Base-by-base conservation (phyloP, 92 coral and sea anemone species). In the Phymanthus crucifer region DNA sequence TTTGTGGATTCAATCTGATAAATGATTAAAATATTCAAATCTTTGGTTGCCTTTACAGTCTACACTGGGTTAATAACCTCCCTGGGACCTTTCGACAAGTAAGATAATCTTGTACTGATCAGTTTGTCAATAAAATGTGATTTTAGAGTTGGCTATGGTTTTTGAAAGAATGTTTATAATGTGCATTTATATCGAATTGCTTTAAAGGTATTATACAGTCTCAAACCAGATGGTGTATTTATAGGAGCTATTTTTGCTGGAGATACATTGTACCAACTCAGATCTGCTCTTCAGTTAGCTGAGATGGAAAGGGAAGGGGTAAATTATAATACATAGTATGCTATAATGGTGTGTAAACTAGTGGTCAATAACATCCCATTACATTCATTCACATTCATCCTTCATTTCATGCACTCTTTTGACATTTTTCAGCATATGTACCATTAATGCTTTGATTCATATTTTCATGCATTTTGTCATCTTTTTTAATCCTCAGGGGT, bases 51-150 rank as follows among this genome's bases (percentile, higher is more conserved):
- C 88, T 93, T 77, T 57, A 9, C 71, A 92, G 97, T 78, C 90
- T 95, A 31, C 99, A 95, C 56, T 95, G 99, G 99, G 99, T 95
- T 3, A 95, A 95, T 81, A 91, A 95, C 46, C 81, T 95, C 73
- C 99, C 99, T 29, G 96, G 99, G 70, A 87, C 91, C 36, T 95
- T 95, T 75, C 72, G 80, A 33, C 96, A 95, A 80, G 97, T 92
- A 72, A 72, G 91, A 54, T 45, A 78, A 32, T 19, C 48, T 61
- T 24, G 29, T 27, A 43, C 14, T 43, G 48, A 11, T 0, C 48
- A 43, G 13, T n/a, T n/a, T n/a, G n/a, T n/a, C n/a, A n/a, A n/a
- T n/a, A n/a, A n/a, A 38, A 5, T 38, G 45, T 38, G 45, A 38
- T 38, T 11, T 11, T 38, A 38, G 5, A 38, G 45, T 11, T 38